phyloP scores from a whole-genome alignment of 2,113 vertebrate species.

The Uria lomvia region DNA sequence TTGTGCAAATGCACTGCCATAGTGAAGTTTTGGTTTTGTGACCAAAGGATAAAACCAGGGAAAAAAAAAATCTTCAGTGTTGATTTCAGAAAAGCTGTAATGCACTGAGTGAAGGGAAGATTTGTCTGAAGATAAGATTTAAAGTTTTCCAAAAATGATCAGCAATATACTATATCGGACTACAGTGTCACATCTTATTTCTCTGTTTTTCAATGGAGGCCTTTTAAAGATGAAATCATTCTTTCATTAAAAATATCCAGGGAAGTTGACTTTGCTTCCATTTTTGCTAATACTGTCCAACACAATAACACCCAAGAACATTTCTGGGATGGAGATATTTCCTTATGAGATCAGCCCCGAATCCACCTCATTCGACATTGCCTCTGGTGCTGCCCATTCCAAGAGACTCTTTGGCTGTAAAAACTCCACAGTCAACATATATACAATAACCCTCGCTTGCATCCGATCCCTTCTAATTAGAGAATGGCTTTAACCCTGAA shows the following conservation, averaged over 20 bases:
- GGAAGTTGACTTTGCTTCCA: neutral
- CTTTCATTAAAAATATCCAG: neutral
- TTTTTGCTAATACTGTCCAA: neutral
- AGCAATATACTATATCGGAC: neutral
- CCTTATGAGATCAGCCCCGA: neutral
- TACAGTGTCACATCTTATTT: neutral
- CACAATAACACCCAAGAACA: neutral
- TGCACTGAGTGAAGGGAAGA: neutral
- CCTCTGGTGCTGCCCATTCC: neutral
- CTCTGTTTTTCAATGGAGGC: neutral
- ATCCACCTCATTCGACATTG: neutral
- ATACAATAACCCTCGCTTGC: neutral
- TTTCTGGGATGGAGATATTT: neutral
- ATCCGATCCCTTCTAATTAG: slow-evolving; percentile 28
- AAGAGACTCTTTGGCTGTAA: neutral
- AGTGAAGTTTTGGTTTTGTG: neutral
- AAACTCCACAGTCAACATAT: slow-evolving; percentile 12
- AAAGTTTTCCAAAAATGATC: neutral
- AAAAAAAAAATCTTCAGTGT: neutral
- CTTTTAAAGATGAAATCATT: neutral
- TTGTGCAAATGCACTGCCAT: neutral
- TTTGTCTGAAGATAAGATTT: neutral
- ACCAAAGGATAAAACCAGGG: neutral
- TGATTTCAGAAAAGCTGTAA: neutral
- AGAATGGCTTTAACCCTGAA: neutral